Evolutionary conservation across 2,888 invertebrate genomes (phyloP), one percentile per base, ranked within the genome.

Genomic region (Philhelius pedissequus): DNA sequence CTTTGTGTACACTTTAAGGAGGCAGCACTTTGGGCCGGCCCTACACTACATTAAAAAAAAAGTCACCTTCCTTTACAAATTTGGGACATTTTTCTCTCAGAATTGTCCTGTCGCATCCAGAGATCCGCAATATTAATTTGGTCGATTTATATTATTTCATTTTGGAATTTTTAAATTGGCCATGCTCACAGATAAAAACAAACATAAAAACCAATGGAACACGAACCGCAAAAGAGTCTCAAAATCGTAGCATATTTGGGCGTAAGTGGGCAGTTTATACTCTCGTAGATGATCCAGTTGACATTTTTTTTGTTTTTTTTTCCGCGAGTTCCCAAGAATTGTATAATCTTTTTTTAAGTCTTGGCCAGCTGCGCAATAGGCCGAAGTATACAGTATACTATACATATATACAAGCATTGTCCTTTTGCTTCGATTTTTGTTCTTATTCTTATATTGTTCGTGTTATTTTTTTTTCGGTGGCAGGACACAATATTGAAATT

Each of bases 101-200:
- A 90, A 90, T 90, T 91, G 90, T 90, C 88, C 88, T 89, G 89
- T 89, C 88, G 48, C 79, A 30, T 66, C 64, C 22, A 25, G 27
- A 38, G 52, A 43, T 22, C 87, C 88, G n/a, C n/a, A 87, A 90
- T 91, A 90, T 90, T 91, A 90, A 90, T 90, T 91, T 90, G 90
- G 90, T 90, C 91, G 89, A 90, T 91, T 91, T 90, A 90, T 90
- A 90, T 56, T 62, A 62, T 91, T 90, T 90, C 90, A 90, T 90
- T 64, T 90, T 90, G 91, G 91, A 90, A 91, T 90, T 90, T 90
- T 90, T 90, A 90, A 90, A 91, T 90, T 90, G 91, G 90, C 89
- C 89, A 88, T 90, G 54, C 40, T 27, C 43, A 62, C 30, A 3
- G 13, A 27, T 4, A 43, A 43, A 43, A 43, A 9, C n/a, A 20